These are phyloP conservation scores for Creontiades dilutus DNA, from an alignment of 2,888 invertebrate genomes.

Conservation along the genomic window DNA sequence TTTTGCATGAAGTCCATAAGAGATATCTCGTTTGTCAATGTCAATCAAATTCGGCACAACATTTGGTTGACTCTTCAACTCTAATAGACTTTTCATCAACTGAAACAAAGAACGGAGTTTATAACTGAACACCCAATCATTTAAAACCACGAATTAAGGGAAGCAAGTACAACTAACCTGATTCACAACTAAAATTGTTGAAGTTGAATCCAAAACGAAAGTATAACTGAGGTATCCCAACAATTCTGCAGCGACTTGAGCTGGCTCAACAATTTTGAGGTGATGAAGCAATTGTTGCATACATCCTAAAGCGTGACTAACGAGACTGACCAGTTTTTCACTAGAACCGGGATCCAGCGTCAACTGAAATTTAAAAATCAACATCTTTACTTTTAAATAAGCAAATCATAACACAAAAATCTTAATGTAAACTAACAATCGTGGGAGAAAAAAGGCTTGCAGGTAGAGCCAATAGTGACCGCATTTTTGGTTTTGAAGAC, in stretches of 20 bases:
- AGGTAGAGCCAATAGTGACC: too few relatives aligned
- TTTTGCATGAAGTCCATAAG: constrained; percentile 61
- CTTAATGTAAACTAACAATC: too few relatives aligned
- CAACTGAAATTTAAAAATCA: constrained; percentile 80
- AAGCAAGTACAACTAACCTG: constrained; percentile 77
- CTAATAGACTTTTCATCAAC: constrained; percentile 85
- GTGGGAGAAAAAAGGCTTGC: too few relatives aligned
- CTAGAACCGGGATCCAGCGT: constrained; percentile 88
- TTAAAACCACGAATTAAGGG: neutral
- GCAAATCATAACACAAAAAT: too few relatives aligned
- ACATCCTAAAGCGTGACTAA: constrained; percentile 83
- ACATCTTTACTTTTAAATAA: neutral
- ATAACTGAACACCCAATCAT: neutral
- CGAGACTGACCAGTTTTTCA: constrained; percentile 85
- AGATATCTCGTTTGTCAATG: constrained; percentile 10
- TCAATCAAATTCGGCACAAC: neutral
- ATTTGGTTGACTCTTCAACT: constrained; percentile 81
- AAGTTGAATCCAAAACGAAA: constrained; percentile 85
- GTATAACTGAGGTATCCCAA: constrained; percentile 86
- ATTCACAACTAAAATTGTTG: constrained; percentile 87
- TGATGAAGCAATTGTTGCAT: constrained; percentile 86
- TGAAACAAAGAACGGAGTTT: constrained; percentile 75
- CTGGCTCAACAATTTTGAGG: constrained; percentile 85
- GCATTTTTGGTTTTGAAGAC: too few relatives aligned
- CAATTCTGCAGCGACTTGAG: constrained; percentile 88